Evolutionary conservation across 2,888 invertebrate genomes (phyloP).

Genomic region (Agapostemon virescens): DNA sequence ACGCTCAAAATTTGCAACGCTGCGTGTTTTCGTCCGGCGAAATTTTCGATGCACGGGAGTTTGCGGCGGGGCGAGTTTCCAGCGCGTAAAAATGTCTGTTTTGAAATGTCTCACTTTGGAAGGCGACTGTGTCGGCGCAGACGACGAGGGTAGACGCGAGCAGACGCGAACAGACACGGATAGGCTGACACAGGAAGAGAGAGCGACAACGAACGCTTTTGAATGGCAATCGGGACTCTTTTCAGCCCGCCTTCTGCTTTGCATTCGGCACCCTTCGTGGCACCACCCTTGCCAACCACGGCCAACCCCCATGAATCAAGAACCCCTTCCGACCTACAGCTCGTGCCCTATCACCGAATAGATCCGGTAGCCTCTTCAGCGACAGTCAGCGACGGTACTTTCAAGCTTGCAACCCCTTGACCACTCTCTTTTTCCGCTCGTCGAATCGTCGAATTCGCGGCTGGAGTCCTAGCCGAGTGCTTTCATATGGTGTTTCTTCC

Average conservation of each 20-base stretch:
- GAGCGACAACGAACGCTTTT: constrained; percentile 44
- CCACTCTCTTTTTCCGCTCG: constrained; percentile 48
- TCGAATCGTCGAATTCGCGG: constrained; percentile 38
- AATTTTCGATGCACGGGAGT: too few relatives aligned
- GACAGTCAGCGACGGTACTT: constrained; percentile 41
- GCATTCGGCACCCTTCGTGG: constrained; percentile 47
- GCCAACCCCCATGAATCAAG: constrained; percentile 57
- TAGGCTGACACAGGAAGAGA: constrained; percentile 2
- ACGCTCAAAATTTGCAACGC: too few relatives aligned
- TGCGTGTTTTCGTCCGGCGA: too few relatives aligned
- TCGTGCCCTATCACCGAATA: constrained; percentile 55
- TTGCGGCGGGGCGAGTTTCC: too few relatives aligned
- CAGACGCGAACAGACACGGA: too few relatives aligned
- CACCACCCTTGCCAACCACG: constrained; percentile 40
- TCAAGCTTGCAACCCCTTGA: constrained; percentile 45
- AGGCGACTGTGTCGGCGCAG: neutral
- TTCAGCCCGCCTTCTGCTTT: constrained; percentile 47
- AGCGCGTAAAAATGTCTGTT: too few relatives aligned
- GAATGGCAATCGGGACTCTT: constrained; percentile 52
- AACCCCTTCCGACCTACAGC: constrained; percentile 32
- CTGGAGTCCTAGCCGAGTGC: constrained; percentile 1
- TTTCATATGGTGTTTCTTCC: neutral
- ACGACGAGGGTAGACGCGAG: too few relatives aligned
- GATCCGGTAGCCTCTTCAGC: constrained; percentile 36
- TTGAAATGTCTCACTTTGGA: neutral